Base-by-base conservation (phyloP, 2,113 vertebrate species). In the Nyctereutes procyonoides region DNA sequence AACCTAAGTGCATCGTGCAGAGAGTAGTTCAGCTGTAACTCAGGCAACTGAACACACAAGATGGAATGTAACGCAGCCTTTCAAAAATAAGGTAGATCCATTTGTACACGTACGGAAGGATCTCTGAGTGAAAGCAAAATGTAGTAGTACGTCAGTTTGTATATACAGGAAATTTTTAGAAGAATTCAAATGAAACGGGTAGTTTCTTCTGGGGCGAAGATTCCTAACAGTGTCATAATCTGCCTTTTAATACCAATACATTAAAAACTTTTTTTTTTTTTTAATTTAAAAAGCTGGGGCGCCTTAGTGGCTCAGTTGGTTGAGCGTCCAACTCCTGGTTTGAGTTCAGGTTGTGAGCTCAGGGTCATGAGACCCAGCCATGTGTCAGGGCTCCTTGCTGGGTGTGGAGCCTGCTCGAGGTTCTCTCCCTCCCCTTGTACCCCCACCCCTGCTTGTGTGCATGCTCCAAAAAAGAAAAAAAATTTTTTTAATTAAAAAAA, bases 201-300 rank as follows among this genome's bases (percentile, higher is more conserved):
- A 62, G 53, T 90, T 93, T 82, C 53, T 16, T 83, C 14, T 43
- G 2, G 15, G 22, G 53, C 95, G 13, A 90, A 19, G 51, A 90
- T 58, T 93, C 12, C 48, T 82, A 53, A 81, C 8, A 19, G 3
- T 65, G 30, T 91, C 87, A 74, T 35, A 81, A 43, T 90, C 32
- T 95, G 53, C n/a, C 60, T 89, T 93, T 87, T 71, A 56, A 94
- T 95, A 87, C 24, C 16, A 91, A 82, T 12, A 20, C 3, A 8
- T 77, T 51, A 77, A 69, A 38, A 28, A 63, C 28, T 6, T 32
- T 17, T 48, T 74, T 74, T 74, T 63, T 43, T 43, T 32, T n/a
- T 69, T 10, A n/a, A 67, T 32, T 67, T 32, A 67, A 67, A 69
- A 69, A 19, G 35, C 10, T 69, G 17, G 67, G 65, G 16, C 8